A percentile compares a stretch with the other conserved stretches of the same genome.
These are phyloP conservation scores for Oreohelix idahoensis DNA, from an alignment of 1,140 invertebrate species.

Conservation along the genomic window DNA sequence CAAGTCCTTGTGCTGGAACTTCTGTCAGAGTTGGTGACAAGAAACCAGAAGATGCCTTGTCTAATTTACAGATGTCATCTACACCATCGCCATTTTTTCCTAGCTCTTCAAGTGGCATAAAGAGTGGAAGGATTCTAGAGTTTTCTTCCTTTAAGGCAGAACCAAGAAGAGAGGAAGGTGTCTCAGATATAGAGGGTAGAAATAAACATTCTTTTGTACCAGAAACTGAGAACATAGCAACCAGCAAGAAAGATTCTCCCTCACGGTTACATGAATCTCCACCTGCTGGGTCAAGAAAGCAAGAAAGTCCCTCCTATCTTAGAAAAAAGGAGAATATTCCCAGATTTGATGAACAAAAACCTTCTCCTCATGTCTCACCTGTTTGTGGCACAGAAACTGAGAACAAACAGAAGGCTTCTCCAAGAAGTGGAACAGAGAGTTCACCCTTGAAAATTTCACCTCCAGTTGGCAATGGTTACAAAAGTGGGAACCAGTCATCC, in stretches of 20 bases:
- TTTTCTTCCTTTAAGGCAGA: neutral
- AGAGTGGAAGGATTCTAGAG: neutral
- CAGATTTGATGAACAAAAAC: slow-evolving; percentile 9
- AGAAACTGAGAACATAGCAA: neutral
- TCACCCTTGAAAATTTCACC: slow-evolving; percentile 27
- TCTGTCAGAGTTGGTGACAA: neutral
- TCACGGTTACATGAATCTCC: neutral
- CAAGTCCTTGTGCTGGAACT: slow-evolving; percentile 22
- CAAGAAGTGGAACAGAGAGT: slow-evolving; percentile 19
- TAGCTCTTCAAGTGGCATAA: neutral
- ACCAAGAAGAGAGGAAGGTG: neutral
- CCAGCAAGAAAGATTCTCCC: slow-evolving; percentile 1
- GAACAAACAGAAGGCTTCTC: slow-evolving; percentile 26
- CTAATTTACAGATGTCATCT: too few relatives aligned
- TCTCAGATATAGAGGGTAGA: neutral
- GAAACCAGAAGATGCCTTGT: neutral
- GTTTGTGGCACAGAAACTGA: neutral
- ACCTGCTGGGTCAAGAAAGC: neutral
- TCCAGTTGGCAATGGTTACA: neutral
- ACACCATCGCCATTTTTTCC: neutral
- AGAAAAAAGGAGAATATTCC: neutral
- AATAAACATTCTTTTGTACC: neutral
- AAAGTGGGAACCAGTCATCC: slow-evolving; percentile 1
- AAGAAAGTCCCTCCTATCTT: neutral
- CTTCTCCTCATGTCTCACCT: neutral